Percentiles rank a stretch among this genome's conserved stretches.
Conservation (phyloP, 2,113 vertebrate genomes). For the Piaya cayana region DNA sequence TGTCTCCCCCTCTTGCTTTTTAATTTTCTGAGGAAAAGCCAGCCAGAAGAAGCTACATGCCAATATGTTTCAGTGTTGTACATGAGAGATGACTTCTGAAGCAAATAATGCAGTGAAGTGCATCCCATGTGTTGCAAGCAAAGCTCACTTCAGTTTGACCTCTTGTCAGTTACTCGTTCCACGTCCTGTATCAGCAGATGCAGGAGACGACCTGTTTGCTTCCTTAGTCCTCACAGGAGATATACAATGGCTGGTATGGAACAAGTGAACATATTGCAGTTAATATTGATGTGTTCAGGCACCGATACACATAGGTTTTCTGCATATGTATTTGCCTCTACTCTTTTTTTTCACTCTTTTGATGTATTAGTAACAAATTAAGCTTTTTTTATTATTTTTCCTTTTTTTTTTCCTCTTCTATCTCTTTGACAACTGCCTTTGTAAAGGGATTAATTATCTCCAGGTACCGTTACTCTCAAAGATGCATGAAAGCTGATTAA, state of each 20-base stretch:
- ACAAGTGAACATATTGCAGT: not conserved
- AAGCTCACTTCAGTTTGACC: not conserved
- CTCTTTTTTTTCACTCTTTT: not conserved
- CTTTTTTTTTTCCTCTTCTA: not conserved
- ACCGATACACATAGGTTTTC: not conserved
- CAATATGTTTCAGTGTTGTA: not conserved
- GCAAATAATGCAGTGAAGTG: not conserved
- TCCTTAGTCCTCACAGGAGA: not conserved
- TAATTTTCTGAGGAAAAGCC: not conserved
- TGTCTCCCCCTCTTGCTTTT: not conserved
- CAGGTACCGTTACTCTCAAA: not conserved
- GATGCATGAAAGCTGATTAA: not conserved
- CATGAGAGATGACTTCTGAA: not conserved
- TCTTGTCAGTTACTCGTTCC: not conserved
- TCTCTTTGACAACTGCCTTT: not conserved
- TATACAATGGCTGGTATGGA: not conserved
- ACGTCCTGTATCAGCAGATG: not conserved
- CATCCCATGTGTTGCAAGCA: not conserved
- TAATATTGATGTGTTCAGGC: not conserved
- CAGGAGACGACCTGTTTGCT: not conserved
- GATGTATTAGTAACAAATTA: not conserved
- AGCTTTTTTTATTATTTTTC: not conserved
- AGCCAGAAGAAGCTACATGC: not conserved
- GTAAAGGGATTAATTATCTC: not conserved
- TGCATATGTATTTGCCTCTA: not conserved